Conservation (phyloP, 2,888 invertebrate species). For the Bombyx huttoni region DNA sequence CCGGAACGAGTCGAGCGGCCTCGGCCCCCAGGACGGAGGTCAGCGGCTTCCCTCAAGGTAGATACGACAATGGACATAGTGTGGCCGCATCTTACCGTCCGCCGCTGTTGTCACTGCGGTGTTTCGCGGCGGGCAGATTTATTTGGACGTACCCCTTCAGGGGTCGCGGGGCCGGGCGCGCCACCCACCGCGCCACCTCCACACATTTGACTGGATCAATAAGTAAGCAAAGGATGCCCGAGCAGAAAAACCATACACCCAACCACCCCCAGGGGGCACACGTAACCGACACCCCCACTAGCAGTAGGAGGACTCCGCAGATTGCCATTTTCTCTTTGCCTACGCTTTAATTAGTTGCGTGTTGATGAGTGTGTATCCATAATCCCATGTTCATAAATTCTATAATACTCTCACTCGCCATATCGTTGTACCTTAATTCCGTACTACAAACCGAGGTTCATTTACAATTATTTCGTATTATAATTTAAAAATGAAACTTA, state of each 20-base stretch:
- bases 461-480: background rate
- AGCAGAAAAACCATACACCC: slow-evolving; percentile 74
- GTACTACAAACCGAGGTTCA: background rate
- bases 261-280: slow-evolving; percentile 70
- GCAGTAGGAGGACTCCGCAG: slow-evolving; percentile 70
- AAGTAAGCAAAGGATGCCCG: slow-evolving; percentile 75
- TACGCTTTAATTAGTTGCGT: slow-evolving; percentile 74
- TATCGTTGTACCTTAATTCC: background rate
- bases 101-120: slow-evolving; percentile 71
- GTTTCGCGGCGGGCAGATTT: slow-evolving; percentile 73
- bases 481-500: background rate
- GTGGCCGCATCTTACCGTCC: slow-evolving; percentile 65
- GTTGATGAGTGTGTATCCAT: slow-evolving; percentile 68
- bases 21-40: slow-evolving; percentile 9
- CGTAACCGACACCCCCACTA: slow-evolving; percentile 72
- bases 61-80: slow-evolving; percentile 47
- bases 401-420: slow-evolving; percentile 17
- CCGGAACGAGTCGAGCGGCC: slow-evolving; percentile 1
- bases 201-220: slow-evolving; percentile 75
- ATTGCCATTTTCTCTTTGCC: slow-evolving; percentile 74
- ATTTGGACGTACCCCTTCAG: slow-evolving; percentile 71
- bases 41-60: slow-evolving; percentile 7
- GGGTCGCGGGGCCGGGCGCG: slow-evolving; percentile 54
- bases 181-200: slow-evolving; percentile 70
- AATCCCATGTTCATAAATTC: slow-evolving; percentile 60